Percentiles rank a stretch among this genome's conserved stretches.
phyloP scores from a whole-genome alignment of 2,113 vertebrate species.

The Cephalopholis sonnerati region DNA sequence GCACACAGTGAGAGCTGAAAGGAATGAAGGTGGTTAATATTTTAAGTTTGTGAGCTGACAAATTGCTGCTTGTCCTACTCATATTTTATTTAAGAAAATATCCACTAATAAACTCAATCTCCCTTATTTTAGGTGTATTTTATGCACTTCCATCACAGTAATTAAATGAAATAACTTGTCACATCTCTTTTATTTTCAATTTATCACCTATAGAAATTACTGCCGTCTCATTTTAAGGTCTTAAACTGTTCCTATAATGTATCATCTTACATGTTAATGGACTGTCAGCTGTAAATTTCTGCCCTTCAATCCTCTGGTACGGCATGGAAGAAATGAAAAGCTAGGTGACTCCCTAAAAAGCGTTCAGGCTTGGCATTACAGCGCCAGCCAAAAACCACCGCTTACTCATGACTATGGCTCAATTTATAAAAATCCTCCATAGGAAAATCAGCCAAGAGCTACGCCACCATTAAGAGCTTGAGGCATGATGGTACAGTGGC shows the following conservation, averaged over 20 bases:
- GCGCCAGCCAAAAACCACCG: slow-evolving; percentile 27
- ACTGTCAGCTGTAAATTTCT: slow-evolving; percentile 21
- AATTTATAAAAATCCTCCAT: slow-evolving; percentile 61
- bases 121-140: neutral
- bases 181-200: neutral
- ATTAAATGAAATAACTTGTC: neutral
- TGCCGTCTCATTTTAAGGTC: neutral
- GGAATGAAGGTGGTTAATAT: neutral
- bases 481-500: slow-evolving; percentile 31
- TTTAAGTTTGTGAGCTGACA: neutral
- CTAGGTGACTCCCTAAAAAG: slow-evolving; percentile 46
- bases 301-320: slow-evolving; percentile 12
- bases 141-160: neutral
- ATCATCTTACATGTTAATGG: slow-evolving; percentile 25
- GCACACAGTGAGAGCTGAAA: neutral
- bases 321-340: slow-evolving; percentile 56
- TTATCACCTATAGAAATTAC: neutral
- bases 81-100: neutral
- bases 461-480: slow-evolving; percentile 43
- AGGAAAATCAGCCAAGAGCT: slow-evolving; percentile 59
- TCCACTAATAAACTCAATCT: neutral
- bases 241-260: slow-evolving; percentile 17
- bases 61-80: neutral
- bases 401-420: slow-evolving; percentile 51
- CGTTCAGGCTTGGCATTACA: slow-evolving; percentile 22